Evolutionary conservation across 2,113 vertebrate genomes (phyloP).

Genomic region (Thamnophis sirtalis): DNA sequence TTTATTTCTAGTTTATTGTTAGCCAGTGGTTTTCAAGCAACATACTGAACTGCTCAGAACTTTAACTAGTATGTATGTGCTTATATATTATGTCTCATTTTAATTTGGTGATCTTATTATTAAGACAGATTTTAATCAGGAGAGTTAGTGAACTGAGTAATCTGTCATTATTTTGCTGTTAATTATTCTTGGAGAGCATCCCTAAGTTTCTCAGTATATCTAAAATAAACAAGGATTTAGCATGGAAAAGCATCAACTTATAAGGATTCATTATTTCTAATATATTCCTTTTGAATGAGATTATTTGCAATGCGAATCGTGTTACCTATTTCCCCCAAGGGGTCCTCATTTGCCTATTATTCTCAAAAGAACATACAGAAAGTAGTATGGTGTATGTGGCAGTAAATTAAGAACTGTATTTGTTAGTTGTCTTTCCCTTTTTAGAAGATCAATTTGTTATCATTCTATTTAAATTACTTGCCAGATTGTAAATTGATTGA

Average conservation of each 20-base stretch:
- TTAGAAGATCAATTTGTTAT: background rate
- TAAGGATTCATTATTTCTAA: constrained; percentile 69
- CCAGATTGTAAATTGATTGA: constrained; percentile 34
- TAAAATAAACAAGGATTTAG: constrained; percentile 65
- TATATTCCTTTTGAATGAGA: constrained; percentile 59
- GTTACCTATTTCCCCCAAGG: constrained; percentile 62
- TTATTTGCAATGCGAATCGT: constrained; percentile 60
- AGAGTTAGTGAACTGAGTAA: constrained; percentile 66
- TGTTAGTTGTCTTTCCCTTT: background rate
- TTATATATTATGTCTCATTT: constrained; percentile 39
- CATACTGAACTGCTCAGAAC: constrained; percentile 39
- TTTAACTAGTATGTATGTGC: constrained; percentile 37
- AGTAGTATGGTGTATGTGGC: constrained; percentile 5
- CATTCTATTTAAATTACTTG: background rate
- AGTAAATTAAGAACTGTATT: constrained; percentile 29
- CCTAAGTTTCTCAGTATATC: constrained; percentile 56
- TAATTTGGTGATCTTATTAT: constrained; percentile 61
- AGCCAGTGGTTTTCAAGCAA: constrained; percentile 17
- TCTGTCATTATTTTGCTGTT: constrained; percentile 67
- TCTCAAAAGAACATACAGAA: constrained; percentile 34
- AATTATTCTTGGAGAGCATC: constrained; percentile 57
- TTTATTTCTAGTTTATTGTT: constrained; percentile 8
- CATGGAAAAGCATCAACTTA: constrained; percentile 55
- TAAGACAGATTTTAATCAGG: constrained; percentile 65
- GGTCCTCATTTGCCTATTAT: constrained; percentile 36